A percentile compares a stretch with the other conserved stretches of the same genome.
Evolutionary conservation across 2,888 invertebrate genomes (phyloP).

Genomic region (Acronicta alni): DNA sequence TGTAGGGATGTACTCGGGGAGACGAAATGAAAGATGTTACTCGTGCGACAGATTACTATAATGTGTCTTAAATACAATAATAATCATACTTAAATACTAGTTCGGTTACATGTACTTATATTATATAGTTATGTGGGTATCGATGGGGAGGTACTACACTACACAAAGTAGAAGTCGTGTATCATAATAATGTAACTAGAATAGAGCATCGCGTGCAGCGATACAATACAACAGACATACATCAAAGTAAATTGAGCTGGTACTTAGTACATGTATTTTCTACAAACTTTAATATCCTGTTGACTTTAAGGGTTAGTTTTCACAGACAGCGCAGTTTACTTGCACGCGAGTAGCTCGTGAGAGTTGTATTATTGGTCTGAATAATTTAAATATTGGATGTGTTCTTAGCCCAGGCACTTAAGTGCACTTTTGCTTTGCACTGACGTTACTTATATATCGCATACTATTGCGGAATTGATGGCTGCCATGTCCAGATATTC

Average conservation of each 20-base stretch:
- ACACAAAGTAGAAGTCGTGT: neutral
- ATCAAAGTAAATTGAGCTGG: slow-evolving; percentile 33
- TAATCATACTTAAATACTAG: too few species aligned
- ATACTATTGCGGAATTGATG: neutral
- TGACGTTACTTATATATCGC: neutral
- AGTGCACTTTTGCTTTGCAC: neutral
- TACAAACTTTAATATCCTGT: slow-evolving; percentile 40
- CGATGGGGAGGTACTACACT: too few species aligned
- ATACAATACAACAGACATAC: slow-evolving; percentile 29
- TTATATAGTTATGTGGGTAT: too few species aligned
- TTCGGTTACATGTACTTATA: too few species aligned
- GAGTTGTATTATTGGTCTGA: neutral
- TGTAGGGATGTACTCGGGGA: too few species aligned
- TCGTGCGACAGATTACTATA: too few species aligned
- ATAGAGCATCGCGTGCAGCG: slow-evolving; percentile 39
- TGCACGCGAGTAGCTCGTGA: slow-evolving; percentile 10
- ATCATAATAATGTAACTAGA: slow-evolving; percentile 1
- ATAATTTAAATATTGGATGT: slow-evolving; percentile 7
- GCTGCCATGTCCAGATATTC: too few species aligned
- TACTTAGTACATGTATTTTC: slow-evolving; percentile 31
- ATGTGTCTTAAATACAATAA: too few species aligned
- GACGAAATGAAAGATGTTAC: too few species aligned
- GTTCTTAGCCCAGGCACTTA: neutral
- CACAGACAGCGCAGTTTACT: neutral
- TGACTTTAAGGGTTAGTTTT: slow-evolving; percentile 9